Conservation (phyloP, 2,888 invertebrate species). For the Xestoiulus laeticollis region DNA sequence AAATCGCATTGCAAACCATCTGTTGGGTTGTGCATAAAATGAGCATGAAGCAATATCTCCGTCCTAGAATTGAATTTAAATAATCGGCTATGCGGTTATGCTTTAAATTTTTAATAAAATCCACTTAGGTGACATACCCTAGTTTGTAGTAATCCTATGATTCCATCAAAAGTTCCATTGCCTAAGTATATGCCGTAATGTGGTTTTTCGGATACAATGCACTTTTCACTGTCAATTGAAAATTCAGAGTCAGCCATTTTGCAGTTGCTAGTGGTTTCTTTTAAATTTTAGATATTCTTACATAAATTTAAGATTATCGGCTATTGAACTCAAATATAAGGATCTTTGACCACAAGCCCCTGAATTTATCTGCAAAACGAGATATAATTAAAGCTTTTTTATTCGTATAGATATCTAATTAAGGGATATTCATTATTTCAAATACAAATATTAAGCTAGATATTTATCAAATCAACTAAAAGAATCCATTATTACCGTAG, state of each 20-base stretch:
- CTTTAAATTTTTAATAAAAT: not conserved
- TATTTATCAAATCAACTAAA: not conserved
- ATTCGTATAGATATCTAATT: not conserved
- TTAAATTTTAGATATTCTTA: not conserved
- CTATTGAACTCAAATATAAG: no score
- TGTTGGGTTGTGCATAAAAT: not conserved
- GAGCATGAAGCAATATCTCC: no score
- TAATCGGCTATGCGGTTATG: no score
- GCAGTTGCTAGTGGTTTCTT: not conserved
- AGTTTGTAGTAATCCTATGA: not conserved
- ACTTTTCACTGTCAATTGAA: not conserved
- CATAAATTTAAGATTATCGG: not conserved
- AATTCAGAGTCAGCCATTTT: not conserved
- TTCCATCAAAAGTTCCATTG: not conserved
- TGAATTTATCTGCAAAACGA: not conserved
- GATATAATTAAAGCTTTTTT: not conserved
- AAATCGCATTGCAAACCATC: not conserved
- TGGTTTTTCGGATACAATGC: not conserved
- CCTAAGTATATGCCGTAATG: not conserved
- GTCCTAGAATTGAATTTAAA: no score
- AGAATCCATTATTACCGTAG: not conserved
- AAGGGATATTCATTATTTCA: not conserved
- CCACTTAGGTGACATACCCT: not conserved
- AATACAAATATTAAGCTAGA: not conserved
- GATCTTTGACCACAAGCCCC: no score